Conservation (phyloP, 2,888 invertebrate species). For the Cephus nigrinus region DNA sequence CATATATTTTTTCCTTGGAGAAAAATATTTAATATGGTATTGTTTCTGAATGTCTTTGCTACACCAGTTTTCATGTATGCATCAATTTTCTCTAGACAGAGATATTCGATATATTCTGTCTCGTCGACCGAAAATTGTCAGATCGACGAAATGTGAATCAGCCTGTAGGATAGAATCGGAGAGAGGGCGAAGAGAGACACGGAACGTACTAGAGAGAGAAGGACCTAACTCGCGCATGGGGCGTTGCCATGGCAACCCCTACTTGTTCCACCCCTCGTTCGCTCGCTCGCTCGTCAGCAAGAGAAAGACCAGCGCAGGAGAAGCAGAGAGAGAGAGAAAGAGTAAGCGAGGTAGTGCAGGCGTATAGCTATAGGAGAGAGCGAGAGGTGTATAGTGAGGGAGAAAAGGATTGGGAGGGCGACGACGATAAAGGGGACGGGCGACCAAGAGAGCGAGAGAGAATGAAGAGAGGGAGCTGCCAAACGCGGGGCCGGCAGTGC, state of each 20-base stretch:
- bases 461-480: constrained; percentile 36
- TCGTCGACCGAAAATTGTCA: neutral
- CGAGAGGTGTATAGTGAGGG: constrained; percentile 1
- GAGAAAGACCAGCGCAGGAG: constrained; percentile 24
- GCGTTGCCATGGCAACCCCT: constrained; percentile 64
- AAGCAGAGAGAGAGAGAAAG: constrained; percentile 25
- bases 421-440: constrained; percentile 25
- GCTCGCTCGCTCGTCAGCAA: constrained; percentile 35
- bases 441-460: constrained; percentile 38
- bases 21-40: neutral
- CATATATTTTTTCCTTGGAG: neutral
- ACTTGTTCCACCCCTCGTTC: constrained; percentile 46
- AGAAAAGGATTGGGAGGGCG: constrained; percentile 5
- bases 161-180: constrained; percentile 33
- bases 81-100: neutral
- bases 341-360: constrained; percentile 7
- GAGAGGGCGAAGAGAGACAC: constrained; percentile 26
- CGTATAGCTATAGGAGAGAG: neutral
- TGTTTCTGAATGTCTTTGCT: neutral
- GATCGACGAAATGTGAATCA: constrained; percentile 48
- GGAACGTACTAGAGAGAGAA: constrained; percentile 42
- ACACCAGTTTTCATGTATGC: neutral
- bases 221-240: constrained; percentile 52
- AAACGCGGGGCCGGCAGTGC: constrained; percentile 58
- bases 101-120: neutral